A percentile compares a stretch with the other conserved stretches of the same genome.
phyloP scores from a whole-genome alignment of 2,113 vertebrate genomes.

The Heterochromis multidens region DNA sequence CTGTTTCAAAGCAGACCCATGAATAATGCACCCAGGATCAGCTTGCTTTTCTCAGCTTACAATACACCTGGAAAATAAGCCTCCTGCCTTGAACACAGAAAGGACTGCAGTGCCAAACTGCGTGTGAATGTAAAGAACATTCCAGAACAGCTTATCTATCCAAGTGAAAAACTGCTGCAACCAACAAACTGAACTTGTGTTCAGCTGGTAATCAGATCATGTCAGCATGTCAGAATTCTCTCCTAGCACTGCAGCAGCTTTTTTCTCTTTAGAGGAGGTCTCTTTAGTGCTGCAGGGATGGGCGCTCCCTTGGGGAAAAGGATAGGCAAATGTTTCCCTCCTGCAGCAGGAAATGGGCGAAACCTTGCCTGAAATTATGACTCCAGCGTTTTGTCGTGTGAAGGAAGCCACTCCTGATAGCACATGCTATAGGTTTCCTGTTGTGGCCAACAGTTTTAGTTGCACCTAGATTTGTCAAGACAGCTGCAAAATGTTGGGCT shows the following conservation, averaged over 20 bases:
- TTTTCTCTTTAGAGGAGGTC: not conserved
- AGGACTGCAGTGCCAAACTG: not conserved
- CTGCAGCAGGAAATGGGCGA: constrained; percentile 91
- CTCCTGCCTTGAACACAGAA: not conserved
- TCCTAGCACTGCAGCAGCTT: not conserved
- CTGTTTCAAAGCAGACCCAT: constrained; percentile 1
- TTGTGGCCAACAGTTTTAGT: constrained; percentile 81
- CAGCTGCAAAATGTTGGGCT: constrained; percentile 59
- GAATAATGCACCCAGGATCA: constrained; percentile 64
- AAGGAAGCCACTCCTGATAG: constrained; percentile 94
- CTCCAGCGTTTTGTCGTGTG: constrained; percentile 80
- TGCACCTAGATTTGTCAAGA: constrained; percentile 62
- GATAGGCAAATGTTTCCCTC: constrained; percentile 76
- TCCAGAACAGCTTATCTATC: not conserved
- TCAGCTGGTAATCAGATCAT: not conserved
- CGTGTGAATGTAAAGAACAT: not conserved
- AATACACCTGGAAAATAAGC: constrained; percentile 11
- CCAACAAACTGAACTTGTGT: not conserved
- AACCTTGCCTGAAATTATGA: constrained; percentile 83
- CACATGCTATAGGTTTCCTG: constrained; percentile 89
- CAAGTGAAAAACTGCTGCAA: not conserved
- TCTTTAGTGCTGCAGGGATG: constrained; percentile 18
- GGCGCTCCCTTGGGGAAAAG: constrained; percentile 60
- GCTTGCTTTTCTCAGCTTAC: constrained; percentile 36
- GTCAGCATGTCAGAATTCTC: not conserved